Conservation (phyloP, 2,113 vertebrate genomes). For the Pteruthius melanotis region DNA sequence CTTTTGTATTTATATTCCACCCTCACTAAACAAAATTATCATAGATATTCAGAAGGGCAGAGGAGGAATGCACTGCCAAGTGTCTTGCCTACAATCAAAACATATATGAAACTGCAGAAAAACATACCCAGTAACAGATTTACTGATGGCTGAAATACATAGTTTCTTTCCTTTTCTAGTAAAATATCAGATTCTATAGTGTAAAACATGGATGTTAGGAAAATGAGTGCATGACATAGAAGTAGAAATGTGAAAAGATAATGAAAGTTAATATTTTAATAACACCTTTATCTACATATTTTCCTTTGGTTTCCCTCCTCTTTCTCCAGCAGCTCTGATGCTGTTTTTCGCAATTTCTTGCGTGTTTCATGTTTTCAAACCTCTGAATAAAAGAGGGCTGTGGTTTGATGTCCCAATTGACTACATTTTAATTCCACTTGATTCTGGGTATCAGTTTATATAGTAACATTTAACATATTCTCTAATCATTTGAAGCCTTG, state of each 20-base stretch:
- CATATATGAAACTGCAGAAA: neutral
- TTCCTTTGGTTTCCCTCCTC: rapidly evolving
- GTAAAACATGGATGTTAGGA: neutral
- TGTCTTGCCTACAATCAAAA: neutral
- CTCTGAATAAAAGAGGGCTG: neutral
- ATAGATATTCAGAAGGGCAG: neutral
- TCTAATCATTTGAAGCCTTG: neutral
- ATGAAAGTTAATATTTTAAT: neutral
- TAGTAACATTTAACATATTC: neutral
- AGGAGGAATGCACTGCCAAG: neutral
- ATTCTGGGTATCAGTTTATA: neutral
- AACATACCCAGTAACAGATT: neutral
- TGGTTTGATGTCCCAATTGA: neutral
- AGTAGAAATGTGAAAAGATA: neutral
- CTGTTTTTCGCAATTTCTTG: neutral
- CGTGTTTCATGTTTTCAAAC: neutral
- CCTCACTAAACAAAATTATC: neutral
- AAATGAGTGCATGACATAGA: neutral
- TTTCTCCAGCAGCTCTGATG: neutral
- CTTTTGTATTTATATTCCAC: neutral
- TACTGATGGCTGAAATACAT: neutral
- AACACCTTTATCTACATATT: neutral
- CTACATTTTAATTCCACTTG: neutral
- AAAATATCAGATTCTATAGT: neutral
- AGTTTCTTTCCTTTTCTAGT: neutral